Conservation (phyloP, 2,888 invertebrate genomes). For the Ornithoptera alexandrae region DNA sequence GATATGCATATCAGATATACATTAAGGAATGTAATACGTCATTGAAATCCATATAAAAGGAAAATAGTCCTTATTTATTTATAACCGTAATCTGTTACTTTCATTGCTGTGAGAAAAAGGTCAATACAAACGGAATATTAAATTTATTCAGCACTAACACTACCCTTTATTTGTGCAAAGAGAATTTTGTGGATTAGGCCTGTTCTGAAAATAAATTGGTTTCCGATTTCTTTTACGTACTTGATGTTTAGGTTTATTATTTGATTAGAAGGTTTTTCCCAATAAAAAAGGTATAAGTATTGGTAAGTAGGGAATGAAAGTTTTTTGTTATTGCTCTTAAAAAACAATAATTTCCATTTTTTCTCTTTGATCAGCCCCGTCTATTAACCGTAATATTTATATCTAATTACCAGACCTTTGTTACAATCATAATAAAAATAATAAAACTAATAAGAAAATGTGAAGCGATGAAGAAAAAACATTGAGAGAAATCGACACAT, state of each 20-base stretch:
- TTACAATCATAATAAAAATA: too few relatives aligned
- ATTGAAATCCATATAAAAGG: background rate
- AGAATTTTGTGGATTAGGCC: background rate
- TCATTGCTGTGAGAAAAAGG: background rate
- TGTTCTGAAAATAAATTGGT: background rate
- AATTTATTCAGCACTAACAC: background rate
- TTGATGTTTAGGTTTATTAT: background rate
- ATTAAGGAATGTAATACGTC: background rate
- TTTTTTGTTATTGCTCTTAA: background rate
- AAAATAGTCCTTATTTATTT: background rate
- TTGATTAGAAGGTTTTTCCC: background rate
- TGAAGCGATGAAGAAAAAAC: too few relatives aligned
- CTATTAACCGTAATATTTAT: too few relatives aligned
- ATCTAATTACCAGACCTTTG: too few relatives aligned
- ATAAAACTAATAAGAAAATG: too few relatives aligned
- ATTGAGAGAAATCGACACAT: too few relatives aligned
- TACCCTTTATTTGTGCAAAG: conserved; percentile 2
- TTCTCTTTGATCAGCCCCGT: too few relatives aligned
- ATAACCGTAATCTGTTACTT: background rate
- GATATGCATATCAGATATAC: too few relatives aligned
- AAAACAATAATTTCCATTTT: background rate
- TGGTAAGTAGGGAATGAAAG: background rate
- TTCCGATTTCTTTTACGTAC: background rate
- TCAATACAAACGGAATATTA: background rate
- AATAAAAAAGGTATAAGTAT: background rate